Percentiles rank a stretch among this genome's conserved stretches.
These are phyloP conservation scores for Tenthredo mesomela DNA, from an alignment of 2,888 invertebrate genomes.

Conservation along the genomic window DNA sequence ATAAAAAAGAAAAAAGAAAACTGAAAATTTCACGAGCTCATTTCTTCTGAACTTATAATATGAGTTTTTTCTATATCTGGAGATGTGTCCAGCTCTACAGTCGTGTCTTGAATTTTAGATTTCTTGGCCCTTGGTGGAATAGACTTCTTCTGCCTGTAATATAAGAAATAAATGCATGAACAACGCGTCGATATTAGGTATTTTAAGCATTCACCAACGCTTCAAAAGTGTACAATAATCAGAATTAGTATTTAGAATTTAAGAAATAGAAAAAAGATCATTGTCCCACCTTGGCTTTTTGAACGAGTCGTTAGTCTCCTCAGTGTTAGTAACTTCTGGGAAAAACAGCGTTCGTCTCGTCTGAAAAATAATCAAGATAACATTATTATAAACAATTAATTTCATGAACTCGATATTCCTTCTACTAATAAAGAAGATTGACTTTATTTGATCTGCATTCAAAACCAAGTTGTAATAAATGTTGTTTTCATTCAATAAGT, in stretches of 20 bases:
- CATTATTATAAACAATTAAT: not conserved
- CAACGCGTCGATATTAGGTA: not conserved
- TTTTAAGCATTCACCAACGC: not conserved
- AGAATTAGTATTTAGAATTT: not conserved
- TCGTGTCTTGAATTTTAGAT: slow-evolving; percentile 12
- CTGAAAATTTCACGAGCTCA: slow-evolving; percentile 17
- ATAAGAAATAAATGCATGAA: not conserved
- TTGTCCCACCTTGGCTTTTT: slow-evolving; percentile 9
- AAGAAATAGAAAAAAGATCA: not conserved
- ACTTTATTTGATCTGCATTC: not conserved
- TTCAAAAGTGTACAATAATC: not conserved
- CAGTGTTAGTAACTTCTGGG: not conserved
- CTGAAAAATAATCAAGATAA: slow-evolving; percentile 1
- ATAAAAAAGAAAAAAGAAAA: not conserved
- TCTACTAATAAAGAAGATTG: not conserved
- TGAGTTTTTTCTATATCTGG: not conserved
- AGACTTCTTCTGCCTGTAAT: slow-evolving; percentile 11
- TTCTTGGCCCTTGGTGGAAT: slow-evolving; percentile 4
- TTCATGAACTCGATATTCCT: not conserved
- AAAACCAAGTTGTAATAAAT: not conserved
- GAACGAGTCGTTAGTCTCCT: not conserved
- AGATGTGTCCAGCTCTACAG: slow-evolving; percentile 7
- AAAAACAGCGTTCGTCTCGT: slow-evolving; percentile 10
- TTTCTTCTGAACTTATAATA: slow-evolving; percentile 4
- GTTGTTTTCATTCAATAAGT: not conserved